Conservation (phyloP, 1,140 invertebrate species). For the Drosophila subpulchrella region DNA sequence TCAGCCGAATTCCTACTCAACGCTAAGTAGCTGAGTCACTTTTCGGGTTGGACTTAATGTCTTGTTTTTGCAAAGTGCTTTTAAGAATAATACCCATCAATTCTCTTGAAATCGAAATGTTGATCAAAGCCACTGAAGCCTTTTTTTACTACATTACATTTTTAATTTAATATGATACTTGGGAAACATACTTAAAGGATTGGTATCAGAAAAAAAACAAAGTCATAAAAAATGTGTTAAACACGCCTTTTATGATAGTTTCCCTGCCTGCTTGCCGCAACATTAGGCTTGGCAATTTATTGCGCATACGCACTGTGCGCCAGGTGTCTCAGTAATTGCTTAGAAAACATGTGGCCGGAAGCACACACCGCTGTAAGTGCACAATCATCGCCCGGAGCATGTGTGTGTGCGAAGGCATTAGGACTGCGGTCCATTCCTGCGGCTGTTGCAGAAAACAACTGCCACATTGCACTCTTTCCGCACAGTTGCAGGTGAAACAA, state of each 20-base stretch:
- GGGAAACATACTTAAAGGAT: neutral
- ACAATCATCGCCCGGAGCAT: slow-evolving; percentile 51
- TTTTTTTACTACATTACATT: neutral
- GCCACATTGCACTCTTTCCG: slow-evolving; percentile 69
- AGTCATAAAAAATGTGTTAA: no score
- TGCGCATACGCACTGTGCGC: slow-evolving; percentile 61
- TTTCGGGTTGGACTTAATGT: neutral
- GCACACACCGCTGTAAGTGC: slow-evolving; percentile 40
- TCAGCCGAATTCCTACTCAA: neutral
- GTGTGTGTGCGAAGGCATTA: slow-evolving; percentile 66
- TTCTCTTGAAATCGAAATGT: neutral
- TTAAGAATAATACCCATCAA: neutral
- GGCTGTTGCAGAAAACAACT: slow-evolving; percentile 45
- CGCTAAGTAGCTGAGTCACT: neutral
- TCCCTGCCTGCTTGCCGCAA: neutral
- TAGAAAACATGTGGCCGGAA: slow-evolving; percentile 73
- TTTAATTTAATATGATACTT: neutral
- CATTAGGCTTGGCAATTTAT: slow-evolving; percentile 30
- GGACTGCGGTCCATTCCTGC: slow-evolving; percentile 68
- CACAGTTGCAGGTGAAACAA: slow-evolving; percentile 51
- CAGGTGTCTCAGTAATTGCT: slow-evolving; percentile 66
- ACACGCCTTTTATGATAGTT: no score
- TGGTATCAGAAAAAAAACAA: neutral
- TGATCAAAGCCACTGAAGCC: no score
- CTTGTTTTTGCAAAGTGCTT: neutral